A percentile compares a stretch with the other conserved stretches of the same genome.
phyloP scores from a whole-genome alignment of 2,113 vertebrate genomes.

The Eubucco bourcierii region DNA sequence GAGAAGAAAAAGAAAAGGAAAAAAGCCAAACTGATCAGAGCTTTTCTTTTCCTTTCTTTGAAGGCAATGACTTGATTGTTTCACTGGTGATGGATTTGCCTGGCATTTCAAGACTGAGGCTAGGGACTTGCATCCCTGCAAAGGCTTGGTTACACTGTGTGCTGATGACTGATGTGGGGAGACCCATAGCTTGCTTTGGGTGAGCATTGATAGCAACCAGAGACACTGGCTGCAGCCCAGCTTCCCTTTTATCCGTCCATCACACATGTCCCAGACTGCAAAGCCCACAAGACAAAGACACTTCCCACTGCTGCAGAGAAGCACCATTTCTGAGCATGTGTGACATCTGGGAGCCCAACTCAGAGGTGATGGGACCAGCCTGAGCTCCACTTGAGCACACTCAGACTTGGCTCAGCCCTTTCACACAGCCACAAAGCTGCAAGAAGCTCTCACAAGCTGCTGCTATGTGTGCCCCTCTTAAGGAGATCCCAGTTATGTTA shows the following conservation, averaged over 20 bases:
- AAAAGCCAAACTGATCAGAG: background rate
- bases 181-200: background rate
- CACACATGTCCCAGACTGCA: accelerated
- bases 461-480: accelerated
- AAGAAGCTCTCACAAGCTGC: background rate
- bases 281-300: background rate
- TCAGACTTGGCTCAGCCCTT: background rate
- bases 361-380: background rate
- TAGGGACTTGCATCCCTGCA: background rate
- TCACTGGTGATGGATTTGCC: background rate
- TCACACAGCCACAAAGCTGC: background rate
- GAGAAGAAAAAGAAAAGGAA: background rate
- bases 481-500: accelerated
- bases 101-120: background rate
- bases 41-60: background rate
- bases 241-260: background rate
- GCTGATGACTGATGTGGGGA: background rate
- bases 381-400: no score
- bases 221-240: background rate
- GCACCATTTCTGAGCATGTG: background rate
- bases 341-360: background rate
- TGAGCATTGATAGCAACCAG: accelerated
- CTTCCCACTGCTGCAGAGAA: background rate
- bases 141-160: background rate
- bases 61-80: background rate